These are phyloP conservation scores for Puma concolor DNA, from an alignment of 2,113 vertebrate species.

Conservation along the genomic window DNA sequence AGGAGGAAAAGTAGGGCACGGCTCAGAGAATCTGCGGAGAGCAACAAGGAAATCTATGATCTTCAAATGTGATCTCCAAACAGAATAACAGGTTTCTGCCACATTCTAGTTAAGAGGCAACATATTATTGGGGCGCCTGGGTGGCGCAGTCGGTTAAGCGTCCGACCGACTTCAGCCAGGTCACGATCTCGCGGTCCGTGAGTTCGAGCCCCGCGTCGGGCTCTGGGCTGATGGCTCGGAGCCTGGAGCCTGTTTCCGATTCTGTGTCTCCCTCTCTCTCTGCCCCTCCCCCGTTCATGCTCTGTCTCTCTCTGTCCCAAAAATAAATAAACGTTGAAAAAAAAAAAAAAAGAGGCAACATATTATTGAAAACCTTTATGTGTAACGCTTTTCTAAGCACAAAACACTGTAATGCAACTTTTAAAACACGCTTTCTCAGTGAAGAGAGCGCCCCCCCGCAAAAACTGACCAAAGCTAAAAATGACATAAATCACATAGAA, in stretches of 20 bases:
- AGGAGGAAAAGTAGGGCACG: neutral
- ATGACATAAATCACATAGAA: slow-evolving; percentile 81
- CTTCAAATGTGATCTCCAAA: neutral
- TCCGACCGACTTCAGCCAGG: no score
- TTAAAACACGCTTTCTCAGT: slow-evolving; percentile 58
- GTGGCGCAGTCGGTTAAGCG: no score
- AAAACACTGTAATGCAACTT: slow-evolving; percentile 61
- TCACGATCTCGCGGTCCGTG: no score
- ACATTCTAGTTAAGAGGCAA: neutral
- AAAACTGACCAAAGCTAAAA: slow-evolving; percentile 73
- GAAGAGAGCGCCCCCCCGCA: neutral
- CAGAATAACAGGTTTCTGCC: neutral
- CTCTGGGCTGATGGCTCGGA: no score
- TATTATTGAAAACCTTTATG: slow-evolving; percentile 23
- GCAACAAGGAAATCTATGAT: neutral
- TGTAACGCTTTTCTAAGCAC: slow-evolving; percentile 53
- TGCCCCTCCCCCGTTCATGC: no score
- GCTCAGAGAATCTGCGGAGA: neutral
- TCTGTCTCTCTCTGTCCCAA: no score
- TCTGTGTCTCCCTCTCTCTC: no score
- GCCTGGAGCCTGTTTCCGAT: no score
- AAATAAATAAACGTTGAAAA: no score
- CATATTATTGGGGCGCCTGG: neutral
- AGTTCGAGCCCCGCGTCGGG: no score
- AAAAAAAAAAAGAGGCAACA: neutral